Base-by-base conservation (phyloP, 2,797 vertebrate genomes). In the Xiphophorus birchmanni region DNA sequence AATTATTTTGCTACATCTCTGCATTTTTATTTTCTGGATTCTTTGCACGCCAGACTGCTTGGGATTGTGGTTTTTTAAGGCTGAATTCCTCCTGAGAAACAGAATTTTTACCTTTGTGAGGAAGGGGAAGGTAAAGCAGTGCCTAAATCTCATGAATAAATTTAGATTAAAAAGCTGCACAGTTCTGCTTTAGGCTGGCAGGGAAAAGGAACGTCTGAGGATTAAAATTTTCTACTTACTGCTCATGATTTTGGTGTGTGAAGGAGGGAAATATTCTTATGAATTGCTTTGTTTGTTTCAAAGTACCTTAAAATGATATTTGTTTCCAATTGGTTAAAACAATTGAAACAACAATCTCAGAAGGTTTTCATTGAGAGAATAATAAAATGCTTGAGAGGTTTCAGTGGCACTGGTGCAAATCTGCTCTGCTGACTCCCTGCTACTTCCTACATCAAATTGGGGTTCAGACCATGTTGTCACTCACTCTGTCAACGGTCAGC, bases 111-210 rank as follows among this genome's bases (percentile, higher is more conserved):
- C 48, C 9, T 74, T 44, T 52, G 6, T 67, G 26, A 13, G 11
- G 42, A 42, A 52, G 37, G 65, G 42, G 26, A 52, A 40, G 48
- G 75, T 35, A 32, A 50, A 50, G 60, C 23, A 18, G 23, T 18
- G 1, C 32, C 17, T 47, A 54, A 54, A 78, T 44, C 37, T 78
- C 65, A 71, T 78, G 65, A 78, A 78, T 72, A 54, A 32, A 54
- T 78, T 78, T 44, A 7, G 26, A 56, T 65, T 35, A 17, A 50
- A 67, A 29, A 67, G 37, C 37, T 26, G 32, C 29, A 23, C 1
- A 56, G 2, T 56, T 58, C 35, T 54, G 21, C 11, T 54, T 42
- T 17, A 26, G 18, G 74, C 11, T 71, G 67, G 11, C 37, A 71
- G 23, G 35, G 12, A 73, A 35, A 35, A 4, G 10, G n/a, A 17